These are phyloP conservation scores for Apantesis nais DNA, from an alignment of 2,888 invertebrate genomes.

Conservation along the genomic window DNA sequence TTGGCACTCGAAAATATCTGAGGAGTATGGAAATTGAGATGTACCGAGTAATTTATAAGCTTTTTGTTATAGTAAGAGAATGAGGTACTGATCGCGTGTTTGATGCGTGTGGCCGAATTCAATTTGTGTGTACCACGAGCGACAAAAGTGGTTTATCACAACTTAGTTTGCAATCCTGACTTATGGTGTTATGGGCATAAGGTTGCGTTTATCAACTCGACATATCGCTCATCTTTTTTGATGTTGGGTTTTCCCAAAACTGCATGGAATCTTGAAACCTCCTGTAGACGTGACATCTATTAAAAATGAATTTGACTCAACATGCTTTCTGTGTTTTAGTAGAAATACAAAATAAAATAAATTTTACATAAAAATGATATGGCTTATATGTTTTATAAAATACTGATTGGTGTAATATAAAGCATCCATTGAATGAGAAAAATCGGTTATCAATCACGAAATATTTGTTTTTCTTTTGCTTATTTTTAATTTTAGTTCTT, in stretches of 20 bases:
- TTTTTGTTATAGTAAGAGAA: background rate
- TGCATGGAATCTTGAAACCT: background rate
- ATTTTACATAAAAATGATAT: too few relatives aligned
- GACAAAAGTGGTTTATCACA: background rate
- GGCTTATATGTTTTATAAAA: too few relatives aligned
- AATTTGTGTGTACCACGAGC: background rate
- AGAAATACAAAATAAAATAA: too few relatives aligned
- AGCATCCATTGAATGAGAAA: too few relatives aligned
- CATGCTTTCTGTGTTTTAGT: too few relatives aligned
- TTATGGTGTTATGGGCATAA: background rate
- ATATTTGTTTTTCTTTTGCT: too few relatives aligned
- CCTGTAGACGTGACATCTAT: background rate
- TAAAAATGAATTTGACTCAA: background rate
- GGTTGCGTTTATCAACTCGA: background rate
- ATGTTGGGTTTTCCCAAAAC: background rate
- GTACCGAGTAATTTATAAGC: slow-evolving; percentile 5
- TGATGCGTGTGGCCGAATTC: background rate
- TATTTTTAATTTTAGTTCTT: too few relatives aligned
- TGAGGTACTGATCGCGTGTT: background rate
- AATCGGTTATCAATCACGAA: too few relatives aligned
- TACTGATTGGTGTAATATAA: too few relatives aligned
- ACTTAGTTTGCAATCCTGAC: background rate
- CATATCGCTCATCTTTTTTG: background rate
- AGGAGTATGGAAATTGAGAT: slow-evolving; percentile 17
- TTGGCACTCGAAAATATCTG: slow-evolving; percentile 11